Evolutionary conservation across 2,113 vertebrate genomes (phyloP).

Genomic region (zebrafish (Danio rerio)): DNA sequence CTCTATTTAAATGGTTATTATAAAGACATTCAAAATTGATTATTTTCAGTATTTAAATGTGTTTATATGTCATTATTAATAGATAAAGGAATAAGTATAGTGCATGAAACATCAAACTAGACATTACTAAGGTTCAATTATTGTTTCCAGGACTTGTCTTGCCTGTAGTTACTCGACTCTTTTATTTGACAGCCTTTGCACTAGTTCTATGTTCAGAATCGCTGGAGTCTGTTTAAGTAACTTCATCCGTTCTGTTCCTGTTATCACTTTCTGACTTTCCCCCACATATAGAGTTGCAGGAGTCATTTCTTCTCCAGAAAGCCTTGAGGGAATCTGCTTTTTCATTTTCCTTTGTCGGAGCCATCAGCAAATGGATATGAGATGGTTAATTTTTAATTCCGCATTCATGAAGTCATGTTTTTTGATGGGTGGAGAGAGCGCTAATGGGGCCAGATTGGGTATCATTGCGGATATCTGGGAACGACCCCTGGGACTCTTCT

Average conservation of each 20-base stretch:
- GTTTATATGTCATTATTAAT: background rate
- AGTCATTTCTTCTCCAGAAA: conserved; percentile 66
- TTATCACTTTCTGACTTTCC: conserved; percentile 71
- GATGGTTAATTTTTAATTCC: conserved; percentile 86
- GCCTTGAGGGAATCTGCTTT: conserved; percentile 76
- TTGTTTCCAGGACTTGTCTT: no score
- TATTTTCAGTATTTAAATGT: background rate
- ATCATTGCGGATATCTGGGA: conserved; percentile 79
- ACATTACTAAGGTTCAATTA: no score
- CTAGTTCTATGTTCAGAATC: conserved; percentile 42
- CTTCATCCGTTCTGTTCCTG: conserved; percentile 65
- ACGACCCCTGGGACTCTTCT: conserved; percentile 67
- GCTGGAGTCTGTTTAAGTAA: conserved; percentile 67
- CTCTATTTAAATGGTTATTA: background rate
- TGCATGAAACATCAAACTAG: background rate
- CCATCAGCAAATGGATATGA: conserved; percentile 80
- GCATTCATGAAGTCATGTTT: conserved; percentile 69
- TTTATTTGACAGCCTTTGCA: conserved; percentile 59
- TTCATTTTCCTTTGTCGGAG: conserved; percentile 70
- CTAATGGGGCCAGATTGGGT: conserved; percentile 81
- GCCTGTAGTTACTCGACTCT: conserved; percentile 38
- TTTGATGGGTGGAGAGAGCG: conserved; percentile 71
- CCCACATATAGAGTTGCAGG: conserved; percentile 71
- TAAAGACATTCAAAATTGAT: background rate
- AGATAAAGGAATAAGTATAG: background rate